Evolutionary conservation across 2,113 vertebrate species (phyloP).

Genomic region (Psittacara wagleri): DNA sequence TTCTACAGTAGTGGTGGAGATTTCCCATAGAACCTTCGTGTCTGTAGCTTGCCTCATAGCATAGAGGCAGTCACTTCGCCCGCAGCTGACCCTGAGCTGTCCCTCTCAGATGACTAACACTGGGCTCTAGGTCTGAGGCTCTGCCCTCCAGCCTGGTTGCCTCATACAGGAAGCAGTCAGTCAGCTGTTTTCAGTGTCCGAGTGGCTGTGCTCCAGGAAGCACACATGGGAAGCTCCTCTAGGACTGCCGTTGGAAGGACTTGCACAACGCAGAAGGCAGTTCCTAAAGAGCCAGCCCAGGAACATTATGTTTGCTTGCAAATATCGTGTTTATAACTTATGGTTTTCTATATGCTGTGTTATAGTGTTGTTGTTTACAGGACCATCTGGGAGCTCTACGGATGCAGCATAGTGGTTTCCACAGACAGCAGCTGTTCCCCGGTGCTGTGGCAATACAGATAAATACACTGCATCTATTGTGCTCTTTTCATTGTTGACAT

Average conservation of each 20-base stretch:
- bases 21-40: not conserved
- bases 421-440: constrained; percentile 52
- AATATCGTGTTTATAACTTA: accelerated
- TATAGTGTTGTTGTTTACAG: not conserved
- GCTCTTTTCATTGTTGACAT: constrained; percentile 48
- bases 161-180: not conserved
- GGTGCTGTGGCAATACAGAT: constrained; percentile 25
- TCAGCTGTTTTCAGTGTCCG: not conserved
- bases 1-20: not conserved
- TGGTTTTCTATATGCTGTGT: not conserved
- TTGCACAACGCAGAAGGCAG: not conserved
- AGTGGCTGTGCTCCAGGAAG: not conserved
- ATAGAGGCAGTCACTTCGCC: not conserved
- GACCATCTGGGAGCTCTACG: constrained; percentile 18
- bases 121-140: not conserved
- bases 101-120: not conserved
- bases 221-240: not conserved
- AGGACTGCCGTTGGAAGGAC: not conserved
- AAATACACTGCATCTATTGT: constrained; percentile 61
- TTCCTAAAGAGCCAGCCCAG: not conserved
- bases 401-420: constrained; percentile 9
- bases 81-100: not conserved
- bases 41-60: accelerated
- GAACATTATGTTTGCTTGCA: not conserved
- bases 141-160: not conserved